Percentiles rank a stretch among this genome's conserved stretches.
Conservation (phyloP, 2,888 invertebrate species). For the Limenitis camilla region DNA sequence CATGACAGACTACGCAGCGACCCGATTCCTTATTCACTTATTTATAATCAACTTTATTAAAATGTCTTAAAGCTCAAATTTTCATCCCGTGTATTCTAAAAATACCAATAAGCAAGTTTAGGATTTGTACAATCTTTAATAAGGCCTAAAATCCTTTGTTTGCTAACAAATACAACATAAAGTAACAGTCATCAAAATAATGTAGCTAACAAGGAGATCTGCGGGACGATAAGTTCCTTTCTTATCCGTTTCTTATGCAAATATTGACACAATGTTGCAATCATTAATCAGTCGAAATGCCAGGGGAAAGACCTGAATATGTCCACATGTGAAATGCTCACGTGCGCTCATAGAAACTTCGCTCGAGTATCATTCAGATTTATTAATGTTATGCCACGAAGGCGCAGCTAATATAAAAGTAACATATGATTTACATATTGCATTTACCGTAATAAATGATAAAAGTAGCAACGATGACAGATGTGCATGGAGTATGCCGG, state of each 20-base stretch:
- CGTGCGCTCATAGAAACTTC: constrained; percentile 21
- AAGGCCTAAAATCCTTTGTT: constrained; percentile 23
- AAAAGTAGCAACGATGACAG: constrained; percentile 38
- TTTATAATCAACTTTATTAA: background rate
- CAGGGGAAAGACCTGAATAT: constrained; percentile 35
- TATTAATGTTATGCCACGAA: constrained; percentile 1
- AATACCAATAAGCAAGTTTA: background rate
- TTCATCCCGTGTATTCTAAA: constrained; percentile 2
- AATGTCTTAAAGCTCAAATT: constrained; percentile 9
- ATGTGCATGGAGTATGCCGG: constrained; percentile 39
- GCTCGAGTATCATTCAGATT: constrained; percentile 10
- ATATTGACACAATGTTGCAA: constrained; percentile 67
- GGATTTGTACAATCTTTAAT: constrained; percentile 14
- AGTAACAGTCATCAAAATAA: constrained; percentile 56
- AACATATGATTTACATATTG: background rate
- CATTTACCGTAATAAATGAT: background rate
- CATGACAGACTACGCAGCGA: constrained; percentile 32
- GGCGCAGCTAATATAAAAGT: background rate
- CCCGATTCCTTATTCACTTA: constrained; percentile 18
- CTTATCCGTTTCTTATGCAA: constrained; percentile 72
- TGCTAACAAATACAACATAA: constrained; percentile 33
- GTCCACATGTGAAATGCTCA: constrained; percentile 27
- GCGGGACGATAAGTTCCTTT: constrained; percentile 60
- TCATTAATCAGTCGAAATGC: constrained; percentile 67
- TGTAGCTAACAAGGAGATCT: constrained; percentile 51